These are phyloP conservation scores for Liasis olivaceus DNA, from an alignment of 2,797 vertebrate species.

Conservation along the genomic window DNA sequence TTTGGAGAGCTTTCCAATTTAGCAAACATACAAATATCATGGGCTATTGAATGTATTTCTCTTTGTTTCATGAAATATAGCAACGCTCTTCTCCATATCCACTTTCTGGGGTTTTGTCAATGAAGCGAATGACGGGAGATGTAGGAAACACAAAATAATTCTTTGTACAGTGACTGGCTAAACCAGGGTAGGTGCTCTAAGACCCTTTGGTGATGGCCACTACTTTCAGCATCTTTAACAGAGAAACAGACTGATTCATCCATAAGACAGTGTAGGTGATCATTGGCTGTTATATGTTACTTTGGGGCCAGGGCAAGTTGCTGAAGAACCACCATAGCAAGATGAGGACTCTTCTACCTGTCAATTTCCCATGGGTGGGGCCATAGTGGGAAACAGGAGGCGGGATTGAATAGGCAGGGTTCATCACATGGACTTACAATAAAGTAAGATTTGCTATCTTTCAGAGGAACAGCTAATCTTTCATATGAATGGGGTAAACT, in stretches of 20 bases:
- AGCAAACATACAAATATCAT: background rate
- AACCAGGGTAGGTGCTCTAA: background rate
- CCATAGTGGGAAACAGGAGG: background rate
- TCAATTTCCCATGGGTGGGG: background rate
- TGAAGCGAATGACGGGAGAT: background rate
- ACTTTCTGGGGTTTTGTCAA: background rate
- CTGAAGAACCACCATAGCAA: background rate
- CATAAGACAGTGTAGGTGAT: background rate
- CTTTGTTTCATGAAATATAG: background rate
- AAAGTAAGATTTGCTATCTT: background rate
- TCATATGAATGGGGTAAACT: background rate
- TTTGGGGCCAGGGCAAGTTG: background rate
- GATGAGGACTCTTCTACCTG: background rate
- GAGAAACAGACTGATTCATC: background rate
- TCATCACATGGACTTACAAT: background rate
- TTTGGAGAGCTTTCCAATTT: background rate
- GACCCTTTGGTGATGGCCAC: background rate
- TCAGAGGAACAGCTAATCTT: background rate
- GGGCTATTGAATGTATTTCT: background rate
- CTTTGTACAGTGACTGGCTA: background rate
- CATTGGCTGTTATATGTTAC: background rate
- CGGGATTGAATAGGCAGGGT: background rate
- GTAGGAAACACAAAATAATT: background rate
- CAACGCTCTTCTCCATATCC: background rate
- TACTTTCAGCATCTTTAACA: background rate